Percentiles rank a stretch among this genome's conserved stretches.
Evolutionary conservation across 2,113 vertebrate species (phyloP).

Genomic region (Malurus melanocephalus): DNA sequence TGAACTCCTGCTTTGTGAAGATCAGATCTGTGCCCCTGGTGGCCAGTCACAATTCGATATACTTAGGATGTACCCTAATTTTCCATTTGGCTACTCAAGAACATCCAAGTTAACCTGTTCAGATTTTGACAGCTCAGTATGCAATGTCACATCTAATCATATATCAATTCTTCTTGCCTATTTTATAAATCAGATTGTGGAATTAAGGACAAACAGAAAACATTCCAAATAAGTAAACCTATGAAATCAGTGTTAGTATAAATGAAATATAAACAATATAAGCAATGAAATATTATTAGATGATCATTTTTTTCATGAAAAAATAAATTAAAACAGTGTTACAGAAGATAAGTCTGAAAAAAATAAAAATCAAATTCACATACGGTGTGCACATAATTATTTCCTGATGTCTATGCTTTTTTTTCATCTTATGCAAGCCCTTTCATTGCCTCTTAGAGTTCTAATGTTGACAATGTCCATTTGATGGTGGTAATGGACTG

Average conservation of each 20-base stretch:
- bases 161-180: not conserved
- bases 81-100: not conserved
- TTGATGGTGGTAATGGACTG: not conserved
- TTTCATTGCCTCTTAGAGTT: not conserved
- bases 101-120: not conserved
- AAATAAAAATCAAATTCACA: not conserved
- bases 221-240: not conserved
- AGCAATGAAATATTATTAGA: not conserved
- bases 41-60: not conserved
- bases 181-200: not conserved
- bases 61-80: not conserved
- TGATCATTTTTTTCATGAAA: not conserved
- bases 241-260: not conserved
- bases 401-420: not conserved
- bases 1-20: not conserved
- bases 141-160: not conserved
- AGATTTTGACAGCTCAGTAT: not conserved
- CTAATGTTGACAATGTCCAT: not conserved
- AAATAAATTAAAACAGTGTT: not conserved
- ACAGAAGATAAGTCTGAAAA: not conserved
- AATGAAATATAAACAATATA: not conserved
- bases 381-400: no score
- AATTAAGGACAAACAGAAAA: not conserved
- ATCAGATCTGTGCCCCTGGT: not conserved
- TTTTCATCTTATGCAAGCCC: not conserved